A percentile compares a stretch with the other conserved stretches of the same genome.
Conservation (phyloP, 2,888 invertebrate genomes). For the Neuroscelio doddi region DNA sequence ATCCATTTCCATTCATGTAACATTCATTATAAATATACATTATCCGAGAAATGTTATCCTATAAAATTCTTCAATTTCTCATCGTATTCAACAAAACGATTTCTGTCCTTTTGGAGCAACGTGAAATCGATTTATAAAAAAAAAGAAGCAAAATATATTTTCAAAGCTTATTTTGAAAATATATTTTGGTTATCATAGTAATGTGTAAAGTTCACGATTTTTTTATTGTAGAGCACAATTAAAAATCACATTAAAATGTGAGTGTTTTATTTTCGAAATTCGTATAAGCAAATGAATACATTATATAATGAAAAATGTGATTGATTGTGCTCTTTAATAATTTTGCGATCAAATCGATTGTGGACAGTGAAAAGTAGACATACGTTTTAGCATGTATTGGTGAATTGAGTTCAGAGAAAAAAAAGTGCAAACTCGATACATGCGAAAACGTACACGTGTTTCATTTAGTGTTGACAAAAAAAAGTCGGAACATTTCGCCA, state of each 20-base stretch:
- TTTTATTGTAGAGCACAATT: conserved; percentile 15
- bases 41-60: no score
- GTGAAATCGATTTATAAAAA: conserved; percentile 6
- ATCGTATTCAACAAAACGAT: conserved; percentile 10
- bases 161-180: neutral
- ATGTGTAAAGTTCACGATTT: no score
- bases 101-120: conserved; percentile 37
- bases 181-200: no score
- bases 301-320: no score
- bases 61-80: conserved; percentile 29
- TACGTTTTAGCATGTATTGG: neutral
- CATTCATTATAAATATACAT: neutral
- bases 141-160: conserved; percentile 12
- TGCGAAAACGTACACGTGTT: neutral
- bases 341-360: conserved; percentile 18
- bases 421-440: neutral
- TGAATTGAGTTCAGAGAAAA: neutral
- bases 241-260: neutral
- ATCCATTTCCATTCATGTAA: neutral
- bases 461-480: neutral
- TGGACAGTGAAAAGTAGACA: neutral
- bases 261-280: conserved; percentile 5
- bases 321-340: conserved; percentile 24
- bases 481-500: conserved; percentile 38
- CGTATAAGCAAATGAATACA: no score